Conservation (phyloP, 2,113 vertebrate genomes). For the Protobothrops flavoviridis region DNA sequence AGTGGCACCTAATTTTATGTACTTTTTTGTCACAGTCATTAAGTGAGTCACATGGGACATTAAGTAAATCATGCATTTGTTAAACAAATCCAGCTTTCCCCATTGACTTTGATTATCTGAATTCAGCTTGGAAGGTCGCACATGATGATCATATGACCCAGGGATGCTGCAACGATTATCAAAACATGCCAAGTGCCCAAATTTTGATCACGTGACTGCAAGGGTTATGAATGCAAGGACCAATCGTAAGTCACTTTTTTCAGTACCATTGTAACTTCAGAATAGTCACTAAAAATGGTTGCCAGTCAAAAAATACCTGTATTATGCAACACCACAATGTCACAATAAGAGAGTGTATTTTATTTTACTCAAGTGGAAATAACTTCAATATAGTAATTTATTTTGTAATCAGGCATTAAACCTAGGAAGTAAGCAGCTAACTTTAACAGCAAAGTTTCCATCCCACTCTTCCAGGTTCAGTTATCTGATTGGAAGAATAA, state of each 20-base stretch:
- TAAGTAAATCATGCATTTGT: neutral
- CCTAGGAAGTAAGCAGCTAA: neutral
- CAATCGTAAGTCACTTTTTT: neutral
- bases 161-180: neutral
- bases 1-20: neutral
- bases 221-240: neutral
- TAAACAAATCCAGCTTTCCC: neutral
- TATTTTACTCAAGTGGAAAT: neutral
- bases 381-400: neutral
- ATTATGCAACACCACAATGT: neutral
- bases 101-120: neutral
- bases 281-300: neutral
- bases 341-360: neutral
- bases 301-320: neutral
- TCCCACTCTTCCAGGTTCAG: neutral
- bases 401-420: neutral
- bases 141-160: neutral
- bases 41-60: neutral
- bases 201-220: neutral
- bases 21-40: neutral
- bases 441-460: neutral
- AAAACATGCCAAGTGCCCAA: neutral
- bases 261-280: neutral
- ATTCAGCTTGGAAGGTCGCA: neutral
- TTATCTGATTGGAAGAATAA: neutral